Base-by-base conservation (phyloP, 2,113 vertebrate species). In the Aldabrachelys gigantea region DNA sequence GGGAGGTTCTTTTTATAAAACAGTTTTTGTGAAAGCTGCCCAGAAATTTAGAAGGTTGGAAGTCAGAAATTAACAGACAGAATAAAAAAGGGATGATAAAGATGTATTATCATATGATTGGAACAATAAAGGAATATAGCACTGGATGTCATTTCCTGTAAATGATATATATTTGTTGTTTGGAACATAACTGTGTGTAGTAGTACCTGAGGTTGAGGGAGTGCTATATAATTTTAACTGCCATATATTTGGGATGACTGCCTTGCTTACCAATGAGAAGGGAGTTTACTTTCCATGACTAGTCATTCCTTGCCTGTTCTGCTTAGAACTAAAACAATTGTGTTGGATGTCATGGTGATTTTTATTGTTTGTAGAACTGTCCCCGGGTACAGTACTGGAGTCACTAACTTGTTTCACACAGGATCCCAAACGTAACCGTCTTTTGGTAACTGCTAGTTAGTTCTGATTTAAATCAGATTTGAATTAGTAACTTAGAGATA, bases 1-100 rank as follows among this genome's bases (percentile, higher is more conserved):
- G 65, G 93, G 91, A 95, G 81, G 92, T 90, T 93, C 95, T 96
- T 96, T 96, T 96, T 95, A 87, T 91, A 89, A 95, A 97, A 89
- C 88, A 90, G 22, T 78, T 80, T 94, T 57, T 83, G 72, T 96
- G 93, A 96, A 94, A 92, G 54, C 89, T 88, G 84, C 38, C 38
- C 38, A 91, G 94, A 94, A 93, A 89, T 92, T 90, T 52, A 93
- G 86, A 93, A 89, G 81, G 86, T 50, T 96, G 93, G 94, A 94
- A 96, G 91, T 69, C 62, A 80, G 59, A 91, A 92, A 90, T 96
- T 93, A 96, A 94, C 92, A 94, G 89, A 86, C 87, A 91, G 38
- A 92, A 50, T 92, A 94, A 85, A 94, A 6, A 85, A 93, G 91
- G 80, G 65, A 31, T 84, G 56, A 24, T 96, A 95, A 89, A 96